These are phyloP conservation scores for Xenopus laevis DNA, from an alignment of 2,113 vertebrate species.

Conservation along the genomic window DNA sequence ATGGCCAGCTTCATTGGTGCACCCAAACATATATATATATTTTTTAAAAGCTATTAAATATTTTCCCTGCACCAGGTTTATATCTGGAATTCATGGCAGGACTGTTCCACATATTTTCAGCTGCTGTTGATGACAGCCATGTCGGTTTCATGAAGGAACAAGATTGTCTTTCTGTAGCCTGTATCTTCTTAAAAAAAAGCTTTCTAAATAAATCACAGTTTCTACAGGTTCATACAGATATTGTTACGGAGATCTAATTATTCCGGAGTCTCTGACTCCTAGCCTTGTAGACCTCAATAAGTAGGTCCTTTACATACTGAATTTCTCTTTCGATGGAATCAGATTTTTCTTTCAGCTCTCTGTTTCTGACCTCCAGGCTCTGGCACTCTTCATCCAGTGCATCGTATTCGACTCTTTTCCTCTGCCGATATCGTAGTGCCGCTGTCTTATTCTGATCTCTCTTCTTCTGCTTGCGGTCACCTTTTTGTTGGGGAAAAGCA, in stretches of 20 bases:
- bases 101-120: no score
- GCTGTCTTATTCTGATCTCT: constrained; percentile 90
- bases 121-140: no score
- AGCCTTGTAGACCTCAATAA: constrained; percentile 91
- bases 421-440: constrained; percentile 85
- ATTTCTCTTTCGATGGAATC: no score
- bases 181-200: background rate
- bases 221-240: background rate
- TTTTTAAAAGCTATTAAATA: no score
- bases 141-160: no score
- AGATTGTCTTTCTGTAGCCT: background rate
- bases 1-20: no score
- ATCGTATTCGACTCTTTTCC: constrained; percentile 85
- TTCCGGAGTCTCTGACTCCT: constrained; percentile 76
- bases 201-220: background rate
- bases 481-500: constrained; percentile 54
- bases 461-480: constrained; percentile 85
- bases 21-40: no score
- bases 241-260: constrained; percentile 17
- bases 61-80: no score
- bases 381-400: constrained; percentile 60
- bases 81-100: no score
- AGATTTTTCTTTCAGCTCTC: no score
- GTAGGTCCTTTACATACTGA: constrained; percentile 74
- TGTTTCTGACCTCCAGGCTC: no score